Conservation (phyloP, 2,888 invertebrate genomes). For the Smittia sp. region DNA sequence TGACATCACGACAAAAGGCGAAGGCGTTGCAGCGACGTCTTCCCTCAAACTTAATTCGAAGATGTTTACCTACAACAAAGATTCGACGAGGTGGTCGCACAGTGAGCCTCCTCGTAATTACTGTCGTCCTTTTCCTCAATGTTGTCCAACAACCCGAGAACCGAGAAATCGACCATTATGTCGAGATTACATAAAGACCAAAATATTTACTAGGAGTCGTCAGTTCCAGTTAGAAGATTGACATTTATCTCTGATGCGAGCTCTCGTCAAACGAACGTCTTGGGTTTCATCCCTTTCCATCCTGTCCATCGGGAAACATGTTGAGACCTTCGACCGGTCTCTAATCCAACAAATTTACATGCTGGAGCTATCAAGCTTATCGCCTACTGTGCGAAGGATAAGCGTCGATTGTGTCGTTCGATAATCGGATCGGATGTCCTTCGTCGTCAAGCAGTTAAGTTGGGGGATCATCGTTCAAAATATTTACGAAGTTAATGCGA, state of each 20-base stretch:
- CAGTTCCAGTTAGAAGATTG: conserved; percentile 4
- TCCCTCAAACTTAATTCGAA: neutral
- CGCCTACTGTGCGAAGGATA: conserved; percentile 38
- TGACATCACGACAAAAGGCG: neutral
- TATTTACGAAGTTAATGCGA: conserved; percentile 26
- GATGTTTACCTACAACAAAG: conserved; percentile 14
- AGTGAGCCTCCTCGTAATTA: conserved; percentile 35
- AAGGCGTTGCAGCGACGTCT: conserved; percentile 20
- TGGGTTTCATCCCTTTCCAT: neutral
- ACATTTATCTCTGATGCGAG: neutral
- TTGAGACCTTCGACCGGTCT: neutral
- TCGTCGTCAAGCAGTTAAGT: neutral
- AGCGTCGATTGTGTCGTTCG: neutral
- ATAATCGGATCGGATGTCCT: conserved; percentile 37
- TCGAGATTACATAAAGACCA: neutral
- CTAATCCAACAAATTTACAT: conserved; percentile 32
- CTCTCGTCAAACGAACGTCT: neutral
- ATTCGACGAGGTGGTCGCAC: conserved; percentile 40
- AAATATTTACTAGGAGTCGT: neutral
- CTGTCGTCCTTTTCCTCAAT: conserved; percentile 14
- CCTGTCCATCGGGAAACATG: neutral
- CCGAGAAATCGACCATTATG: neutral
- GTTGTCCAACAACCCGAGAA: conserved; percentile 9
- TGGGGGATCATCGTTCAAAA: neutral
- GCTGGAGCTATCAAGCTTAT: neutral